Base-by-base conservation (phyloP, 1,140 invertebrate species). In the Wasmannia auropunctata region DNA sequence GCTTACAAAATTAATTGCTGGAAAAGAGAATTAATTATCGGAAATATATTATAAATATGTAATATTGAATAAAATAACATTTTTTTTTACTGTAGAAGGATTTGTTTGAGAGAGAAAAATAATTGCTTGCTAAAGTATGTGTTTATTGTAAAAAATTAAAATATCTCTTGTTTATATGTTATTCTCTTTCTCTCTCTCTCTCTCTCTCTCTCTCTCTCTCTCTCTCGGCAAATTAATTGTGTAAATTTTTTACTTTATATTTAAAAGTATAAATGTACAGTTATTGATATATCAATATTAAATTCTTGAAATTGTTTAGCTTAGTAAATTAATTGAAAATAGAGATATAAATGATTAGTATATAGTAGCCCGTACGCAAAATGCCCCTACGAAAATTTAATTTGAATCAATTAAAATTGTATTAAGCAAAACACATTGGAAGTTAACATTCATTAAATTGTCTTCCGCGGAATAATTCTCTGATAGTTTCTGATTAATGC, bases 191-290 rank as follows among this genome's bases (percentile, higher is more conserved):
- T 43, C 8, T 40, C 37, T 40, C 37, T 40, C 37, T 40, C 37
- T 40, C 37, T 40, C 37, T 40, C 37, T 40, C 37, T 43, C 40
- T 43, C 40, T 43, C 40, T 43, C 40, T 43, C 40, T 16, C 43
- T 51, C 49, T 4, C 19, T 72, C 10, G 7, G n/a, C 2, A 54
- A 54, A 54, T 25, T 19, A 28, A 70, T 54, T 34, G 5, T 22
- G 3, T 2, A 72, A 72, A 54, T 22, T 74, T 74, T 74, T 74
- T 14, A 72, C n/a, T 16, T 54, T 34, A n/a, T 22, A 72, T n/a
- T 31, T n/a, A 5, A 14, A 54, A 22, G 7, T 31, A 34, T 31
- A 19, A 25, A 31, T 7, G 19, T 5, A 25, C 19, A 34, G 22
- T 28, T 70, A 25, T 49, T 46, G 22, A 3, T 49, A 1, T 11